Evolutionary conservation across 2,888 invertebrate genomes (phyloP), one percentile per base, ranked within the genome.

Genomic region (Pammene aurita): DNA sequence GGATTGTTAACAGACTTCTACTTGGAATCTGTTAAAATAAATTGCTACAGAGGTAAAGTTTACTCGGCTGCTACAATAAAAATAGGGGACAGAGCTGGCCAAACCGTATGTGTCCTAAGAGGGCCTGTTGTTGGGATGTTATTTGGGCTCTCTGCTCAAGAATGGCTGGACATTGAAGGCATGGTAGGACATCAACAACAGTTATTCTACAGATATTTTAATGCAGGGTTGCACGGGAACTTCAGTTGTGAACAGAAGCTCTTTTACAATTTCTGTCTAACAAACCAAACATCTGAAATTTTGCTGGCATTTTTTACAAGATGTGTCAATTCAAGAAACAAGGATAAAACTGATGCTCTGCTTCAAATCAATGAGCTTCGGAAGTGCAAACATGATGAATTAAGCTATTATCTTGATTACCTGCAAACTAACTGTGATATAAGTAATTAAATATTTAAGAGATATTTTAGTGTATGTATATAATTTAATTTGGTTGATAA

Each of bases 11-110:
- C 87, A 9, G 88, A 90, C 64, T 93, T 87, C 74, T 81, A 81
- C 71, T 75, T 93, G 55, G 93, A 93, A 76, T 92, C 91, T 0
- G 90, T 92, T 1, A 93, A 93, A 78, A 85, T 93, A 66, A 84
- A 85, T 69, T 77, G 80, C 38, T 76, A 72, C 34, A 82, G 77
- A 71, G 83, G 81, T 48, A 72, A 74, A 38, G 75, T 78, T 34
- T 74, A 77, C 18, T 86, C 90, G 9, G 77, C 80, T 11, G 93
- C 92, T 26, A 85, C 86, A 7, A 71, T 93, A 7, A 88, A 86
- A 80, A 76, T 92, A 70, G 78, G 80, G 35, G 92, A 93, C 75
- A 78, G 75, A 73, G 83, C 86, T 35, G 93, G 93, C 1, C 84
- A 89, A 79, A 82, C 85, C 14, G 84, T 86, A 26, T 90, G 92